These are phyloP conservation scores for Chrysocyon brachyurus DNA, from an alignment of 2,797 vertebrate species.

Conservation along the genomic window DNA sequence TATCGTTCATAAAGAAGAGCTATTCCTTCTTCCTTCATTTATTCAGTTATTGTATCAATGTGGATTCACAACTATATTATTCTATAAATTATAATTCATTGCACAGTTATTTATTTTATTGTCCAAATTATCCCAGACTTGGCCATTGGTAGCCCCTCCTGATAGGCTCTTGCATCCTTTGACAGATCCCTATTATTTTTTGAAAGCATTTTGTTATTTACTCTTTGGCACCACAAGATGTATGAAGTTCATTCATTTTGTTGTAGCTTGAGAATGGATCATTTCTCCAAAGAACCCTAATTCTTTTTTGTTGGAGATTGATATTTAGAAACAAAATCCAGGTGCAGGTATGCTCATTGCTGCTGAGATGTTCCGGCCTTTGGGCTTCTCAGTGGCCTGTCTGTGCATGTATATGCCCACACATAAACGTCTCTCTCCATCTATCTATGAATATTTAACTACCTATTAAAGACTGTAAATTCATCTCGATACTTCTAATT, in stretches of 20 bases:
- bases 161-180: background rate
- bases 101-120: background rate
- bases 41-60: background rate
- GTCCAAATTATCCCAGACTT: background rate
- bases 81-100: background rate
- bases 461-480: background rate
- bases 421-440: background rate
- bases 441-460: background rate
- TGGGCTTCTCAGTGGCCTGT: background rate
- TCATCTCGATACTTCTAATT: slow-evolving; percentile 4
- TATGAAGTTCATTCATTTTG: background rate
- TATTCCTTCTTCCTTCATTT: background rate
- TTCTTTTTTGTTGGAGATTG: background rate
- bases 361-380: background rate
- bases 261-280: background rate
- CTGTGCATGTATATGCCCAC: background rate
- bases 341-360: background rate
- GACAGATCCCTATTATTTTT: background rate
- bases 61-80: background rate
- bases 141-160: background rate
- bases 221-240: background rate
- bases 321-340: slow-evolving; percentile 32
- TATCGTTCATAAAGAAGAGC: background rate
- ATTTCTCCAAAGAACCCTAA: background rate
- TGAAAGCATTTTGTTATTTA: background rate